A percentile compares a stretch with the other conserved stretches of the same genome.
Evolutionary conservation across 2,888 invertebrate genomes (phyloP).

Genomic region (Smittia aterrima): DNA sequence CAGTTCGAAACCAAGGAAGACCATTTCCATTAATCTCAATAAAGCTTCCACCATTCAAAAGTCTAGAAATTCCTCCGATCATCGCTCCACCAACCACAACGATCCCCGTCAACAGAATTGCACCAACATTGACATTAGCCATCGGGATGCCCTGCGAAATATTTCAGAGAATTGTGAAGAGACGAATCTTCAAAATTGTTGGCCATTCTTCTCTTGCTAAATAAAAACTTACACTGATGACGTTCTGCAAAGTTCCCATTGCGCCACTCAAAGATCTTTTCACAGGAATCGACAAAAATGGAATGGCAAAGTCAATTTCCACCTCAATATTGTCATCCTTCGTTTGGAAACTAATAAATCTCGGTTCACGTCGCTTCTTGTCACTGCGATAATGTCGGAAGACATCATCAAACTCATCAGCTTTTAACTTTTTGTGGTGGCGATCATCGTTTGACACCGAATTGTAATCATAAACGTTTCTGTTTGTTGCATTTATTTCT

Average conservation of each 20-base stretch:
- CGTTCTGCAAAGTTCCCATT: constrained; percentile 30
- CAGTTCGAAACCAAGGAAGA: constrained; percentile 14
- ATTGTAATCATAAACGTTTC: not conserved
- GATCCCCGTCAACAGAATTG: constrained; percentile 57
- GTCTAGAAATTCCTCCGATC: constrained; percentile 8
- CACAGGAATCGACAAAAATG: constrained; percentile 42
- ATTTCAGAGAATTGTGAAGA: no score
- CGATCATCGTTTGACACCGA: not conserved
- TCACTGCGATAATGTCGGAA: constrained; percentile 30
- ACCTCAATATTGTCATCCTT: constrained; percentile 42
- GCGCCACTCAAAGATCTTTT: constrained; percentile 25
- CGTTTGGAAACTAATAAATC: constrained; percentile 42
- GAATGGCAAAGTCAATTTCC: constrained; percentile 42
- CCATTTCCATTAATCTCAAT: not conserved
- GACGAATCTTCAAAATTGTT: no score
- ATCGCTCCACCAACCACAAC: constrained; percentile 56
- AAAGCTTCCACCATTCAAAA: constrained; percentile 5
- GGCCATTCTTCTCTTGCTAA: not conserved
- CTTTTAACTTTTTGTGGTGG: not conserved
- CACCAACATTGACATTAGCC: constrained; percentile 60
- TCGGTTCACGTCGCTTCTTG: constrained; percentile 28
- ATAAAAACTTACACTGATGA: not conserved
- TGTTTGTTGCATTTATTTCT: not conserved
- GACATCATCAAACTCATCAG: constrained; percentile 27
- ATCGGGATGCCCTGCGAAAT: constrained; percentile 51